Conservation (phyloP, 2,797 vertebrate species). For the Enteromius paludinosus region DNA sequence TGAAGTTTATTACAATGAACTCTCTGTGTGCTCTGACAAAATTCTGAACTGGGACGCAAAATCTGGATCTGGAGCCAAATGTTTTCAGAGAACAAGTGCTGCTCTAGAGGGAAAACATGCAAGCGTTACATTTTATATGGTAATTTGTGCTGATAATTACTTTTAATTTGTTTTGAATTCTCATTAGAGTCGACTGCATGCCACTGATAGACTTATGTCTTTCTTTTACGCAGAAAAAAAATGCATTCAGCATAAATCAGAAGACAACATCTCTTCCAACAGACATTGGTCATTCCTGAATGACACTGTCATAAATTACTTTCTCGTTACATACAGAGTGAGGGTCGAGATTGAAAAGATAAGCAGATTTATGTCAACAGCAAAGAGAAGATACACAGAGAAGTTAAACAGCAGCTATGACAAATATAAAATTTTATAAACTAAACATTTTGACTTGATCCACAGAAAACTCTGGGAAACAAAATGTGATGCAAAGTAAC, state of each 20-base stretch:
- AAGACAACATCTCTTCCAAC: not conserved
- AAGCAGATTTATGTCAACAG: slow-evolving; percentile 2
- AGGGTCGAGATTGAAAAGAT: slow-evolving; percentile 20
- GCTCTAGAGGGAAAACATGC: not conserved
- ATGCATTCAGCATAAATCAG: slow-evolving; percentile 3
- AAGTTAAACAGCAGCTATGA: not conserved
- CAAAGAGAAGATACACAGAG: not conserved
- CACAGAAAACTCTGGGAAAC: not conserved
- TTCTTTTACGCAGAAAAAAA: not conserved
- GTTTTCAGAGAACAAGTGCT: not conserved
- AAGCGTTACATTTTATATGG: not conserved
- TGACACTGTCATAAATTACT: slow-evolving; percentile 33
- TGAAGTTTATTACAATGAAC: not conserved
- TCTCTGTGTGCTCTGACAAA: no score
- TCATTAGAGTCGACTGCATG: not conserved
- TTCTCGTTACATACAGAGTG: slow-evolving; percentile 11
- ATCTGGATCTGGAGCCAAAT: no score
- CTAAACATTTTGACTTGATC: not conserved
- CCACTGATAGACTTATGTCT: not conserved
- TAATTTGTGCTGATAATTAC: not conserved
- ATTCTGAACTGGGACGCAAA: not conserved
- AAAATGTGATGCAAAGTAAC: not conserved
- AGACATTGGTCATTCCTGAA: not conserved
- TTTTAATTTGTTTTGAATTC: not conserved
- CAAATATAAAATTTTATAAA: not conserved